Evolutionary conservation across 2,113 vertebrate genomes (phyloP).

Genomic region (Pungitius pungitius): DNA sequence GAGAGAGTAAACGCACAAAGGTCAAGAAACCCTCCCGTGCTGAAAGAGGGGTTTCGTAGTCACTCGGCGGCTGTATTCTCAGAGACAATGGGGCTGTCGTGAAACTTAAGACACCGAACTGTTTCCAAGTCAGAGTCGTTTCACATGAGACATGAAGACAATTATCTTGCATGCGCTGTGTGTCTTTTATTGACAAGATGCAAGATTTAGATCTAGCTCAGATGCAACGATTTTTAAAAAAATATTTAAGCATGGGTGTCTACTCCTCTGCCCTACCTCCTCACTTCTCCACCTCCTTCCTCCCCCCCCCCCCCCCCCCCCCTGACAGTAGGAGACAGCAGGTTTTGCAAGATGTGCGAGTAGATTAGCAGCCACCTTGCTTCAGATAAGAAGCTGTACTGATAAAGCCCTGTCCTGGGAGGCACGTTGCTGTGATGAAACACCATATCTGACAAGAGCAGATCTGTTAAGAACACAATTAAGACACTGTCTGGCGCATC

Average conservation of each 20-base stretch:
- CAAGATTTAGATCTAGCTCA: neutral
- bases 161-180: too few species aligned
- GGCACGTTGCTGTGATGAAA: conserved; percentile 67
- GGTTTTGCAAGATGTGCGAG: conserved; percentile 66
- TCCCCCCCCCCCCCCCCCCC: conserved; percentile 21
- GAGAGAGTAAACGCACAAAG: conserved; percentile 61
- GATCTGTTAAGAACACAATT: conserved; percentile 76
- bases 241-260: conserved; percentile 14
- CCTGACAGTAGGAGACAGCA: conserved; percentile 59
- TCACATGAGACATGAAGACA: neutral
- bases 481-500: conserved; percentile 70
- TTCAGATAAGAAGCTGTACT: conserved; percentile 60
- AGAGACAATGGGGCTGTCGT: conserved; percentile 41
- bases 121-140: conserved; percentile 29
- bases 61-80: conserved; percentile 39
- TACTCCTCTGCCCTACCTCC: conserved; percentile 18
- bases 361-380: conserved; percentile 74
- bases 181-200: neutral
- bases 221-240: conserved; percentile 24
- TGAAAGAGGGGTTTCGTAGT: conserved; percentile 45
- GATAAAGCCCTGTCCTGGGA: conserved; percentile 67
- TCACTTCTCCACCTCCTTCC: neutral
- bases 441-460: conserved; percentile 64
- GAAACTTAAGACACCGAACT: conserved; percentile 29
- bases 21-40: conserved; percentile 28